A percentile compares a stretch with the other conserved stretches of the same genome.
Evolutionary conservation across 2,113 vertebrate species (phyloP).

Genomic region (Rhinolophus sinicus): DNA sequence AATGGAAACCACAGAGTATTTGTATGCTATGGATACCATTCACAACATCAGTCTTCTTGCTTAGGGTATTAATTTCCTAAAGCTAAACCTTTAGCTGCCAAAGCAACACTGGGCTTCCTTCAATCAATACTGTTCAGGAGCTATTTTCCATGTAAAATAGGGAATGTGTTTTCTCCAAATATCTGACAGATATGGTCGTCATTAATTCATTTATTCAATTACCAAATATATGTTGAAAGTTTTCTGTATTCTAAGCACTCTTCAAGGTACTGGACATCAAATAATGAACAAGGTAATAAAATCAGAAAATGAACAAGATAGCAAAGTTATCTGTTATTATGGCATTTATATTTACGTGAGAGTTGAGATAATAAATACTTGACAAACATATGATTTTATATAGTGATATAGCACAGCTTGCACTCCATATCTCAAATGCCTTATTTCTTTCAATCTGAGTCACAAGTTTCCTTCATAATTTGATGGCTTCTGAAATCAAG

Average conservation of each 20-base stretch:
- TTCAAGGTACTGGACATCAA: neutral
- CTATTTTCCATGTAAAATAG: neutral
- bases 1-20: neutral
- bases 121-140: neutral
- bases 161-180: neutral
- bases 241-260: neutral
- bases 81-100: neutral
- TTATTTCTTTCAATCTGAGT: neutral
- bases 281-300: neutral
- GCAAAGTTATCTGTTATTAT: neutral
- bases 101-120: neutral
- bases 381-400: neutral
- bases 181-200: neutral
- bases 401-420: neutral
- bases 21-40: neutral
- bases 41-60: neutral
- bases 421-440: neutral
- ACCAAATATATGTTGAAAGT: neutral
- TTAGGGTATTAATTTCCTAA: neutral
- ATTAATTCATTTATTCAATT: neutral
- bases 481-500: slow-evolving; percentile 21
- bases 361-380: neutral
- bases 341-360: neutral
- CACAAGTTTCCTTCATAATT: neutral
- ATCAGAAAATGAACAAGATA: neutral